Evolutionary conservation across 2,797 vertebrate genomes (phyloP), one percentile per base, ranked within the genome.

Genomic region (Chrosomus eos): DNA sequence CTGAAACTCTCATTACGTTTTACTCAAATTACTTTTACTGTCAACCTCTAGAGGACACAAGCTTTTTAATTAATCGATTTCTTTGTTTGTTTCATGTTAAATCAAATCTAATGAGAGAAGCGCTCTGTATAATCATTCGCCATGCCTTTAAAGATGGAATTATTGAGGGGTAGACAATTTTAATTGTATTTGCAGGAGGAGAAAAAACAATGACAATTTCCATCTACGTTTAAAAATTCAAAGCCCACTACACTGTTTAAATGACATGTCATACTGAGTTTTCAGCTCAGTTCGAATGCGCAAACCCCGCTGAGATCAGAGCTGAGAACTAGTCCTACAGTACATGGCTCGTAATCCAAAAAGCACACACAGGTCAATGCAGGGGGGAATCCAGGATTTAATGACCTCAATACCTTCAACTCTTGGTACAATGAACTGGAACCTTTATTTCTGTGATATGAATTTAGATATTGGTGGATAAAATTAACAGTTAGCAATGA

Each of bases 41-140:
- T 78, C 70, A 90, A 91, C 92, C 92, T 92, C 85, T 72, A 80
- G 82, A 89, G 88, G 85, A 84, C 89, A 91, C 90, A 88, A 88
- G 85, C 83, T 82, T 87, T 18, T 86, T 67, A 89, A 89, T 73
- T 90, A 89, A 91, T 91, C 83, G 84, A 90, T 89, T 91, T 92
- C 83, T 89, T 91, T 93, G 88, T 91, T 74, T 66, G 23, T 81
- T 38, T 86, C 64, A 85, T 85, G 86, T 91, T 92, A 91, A 90
- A 87, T 85, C 82, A 84, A 64, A 70, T 87, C 88, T 91, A 91
- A 90, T 88, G 89, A 91, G 88, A 89, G 88, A 64, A 84, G 51
- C 21, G 13, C 86, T 92, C 83, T 77, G 91, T 90, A 91, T 88
- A 91, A 89, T 91, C 48, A 83, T 91, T 91, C 81, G 67, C 66